Conservation (phyloP, 2,113 vertebrate species). For the Pampusana beccarii region DNA sequence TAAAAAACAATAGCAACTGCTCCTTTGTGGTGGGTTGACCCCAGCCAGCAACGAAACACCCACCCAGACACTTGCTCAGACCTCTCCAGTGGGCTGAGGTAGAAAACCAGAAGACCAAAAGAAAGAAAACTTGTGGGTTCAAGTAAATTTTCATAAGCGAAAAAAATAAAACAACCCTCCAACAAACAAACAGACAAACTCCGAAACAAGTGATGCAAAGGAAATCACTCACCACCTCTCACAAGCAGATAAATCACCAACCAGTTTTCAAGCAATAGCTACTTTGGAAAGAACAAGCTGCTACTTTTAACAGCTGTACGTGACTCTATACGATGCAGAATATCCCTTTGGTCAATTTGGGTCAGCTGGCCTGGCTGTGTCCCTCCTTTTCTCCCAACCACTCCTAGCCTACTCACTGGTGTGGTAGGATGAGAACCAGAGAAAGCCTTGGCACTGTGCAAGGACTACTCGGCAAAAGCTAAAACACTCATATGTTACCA, state of each 20-base stretch:
- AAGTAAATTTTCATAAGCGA: not conserved
- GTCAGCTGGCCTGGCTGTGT: not conserved
- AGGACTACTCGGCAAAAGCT: not conserved
- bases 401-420: not conserved
- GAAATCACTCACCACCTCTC: not conserved
- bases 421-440: not conserved
- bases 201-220: not conserved
- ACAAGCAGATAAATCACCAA: not conserved
- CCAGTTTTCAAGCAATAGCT: not conserved
- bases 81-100: rapidly evolving
- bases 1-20: not conserved
- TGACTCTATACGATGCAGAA: not conserved
- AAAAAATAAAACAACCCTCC: not conserved
- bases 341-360: not conserved
- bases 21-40: not conserved
- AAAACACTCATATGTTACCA: not conserved
- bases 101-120: not conserved
- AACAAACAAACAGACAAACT: not conserved
- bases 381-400: not conserved
- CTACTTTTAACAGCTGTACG: not conserved
- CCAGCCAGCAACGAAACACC: not conserved
- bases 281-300: not conserved
- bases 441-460: not conserved
- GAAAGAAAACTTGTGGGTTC: not conserved
- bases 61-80: not conserved